Evolutionary conservation across 2,888 invertebrate species (phyloP).

Genomic region (Agrilus biguttatus): DNA sequence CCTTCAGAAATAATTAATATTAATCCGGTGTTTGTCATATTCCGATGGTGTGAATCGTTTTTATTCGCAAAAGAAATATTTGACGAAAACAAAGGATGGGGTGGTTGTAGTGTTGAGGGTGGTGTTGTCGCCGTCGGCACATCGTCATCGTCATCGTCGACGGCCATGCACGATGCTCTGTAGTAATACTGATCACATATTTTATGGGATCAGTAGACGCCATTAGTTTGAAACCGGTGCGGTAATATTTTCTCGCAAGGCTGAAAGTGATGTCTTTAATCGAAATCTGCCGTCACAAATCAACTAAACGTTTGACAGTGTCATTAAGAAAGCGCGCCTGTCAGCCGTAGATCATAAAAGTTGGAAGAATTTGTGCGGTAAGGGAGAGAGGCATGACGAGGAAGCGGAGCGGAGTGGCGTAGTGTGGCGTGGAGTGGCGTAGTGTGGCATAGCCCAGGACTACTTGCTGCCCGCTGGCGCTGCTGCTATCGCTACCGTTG

Average conservation of each 20-base stretch:
- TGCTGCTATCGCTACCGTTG: too few species aligned
- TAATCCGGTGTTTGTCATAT: too few species aligned
- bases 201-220: conserved; percentile 12
- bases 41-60: too few species aligned
- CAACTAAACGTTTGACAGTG: conserved; percentile 32
- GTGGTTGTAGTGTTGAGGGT: too few species aligned
- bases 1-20: too few species aligned
- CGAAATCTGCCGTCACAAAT: conserved; percentile 33
- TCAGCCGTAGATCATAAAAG: conserved; percentile 29
- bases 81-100: too few species aligned
- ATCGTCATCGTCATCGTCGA: not conserved
- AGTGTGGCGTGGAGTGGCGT: too few species aligned
- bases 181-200: conserved; percentile 6
- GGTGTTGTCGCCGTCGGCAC: not conserved
- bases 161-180: conserved; percentile 1
- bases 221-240: conserved; percentile 14
- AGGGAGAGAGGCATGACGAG: too few species aligned
- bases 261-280: conserved; percentile 34
- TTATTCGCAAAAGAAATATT: too few species aligned
- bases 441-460: too few species aligned
- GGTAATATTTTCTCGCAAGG: conserved; percentile 29
- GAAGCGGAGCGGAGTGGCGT: too few species aligned
- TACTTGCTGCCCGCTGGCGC: too few species aligned
- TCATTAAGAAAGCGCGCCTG: conserved; percentile 32
- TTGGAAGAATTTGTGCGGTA: conserved; percentile 9